Conservation (phyloP, 2,113 vertebrate species). For the Hippocampus guttulatus region DNA sequence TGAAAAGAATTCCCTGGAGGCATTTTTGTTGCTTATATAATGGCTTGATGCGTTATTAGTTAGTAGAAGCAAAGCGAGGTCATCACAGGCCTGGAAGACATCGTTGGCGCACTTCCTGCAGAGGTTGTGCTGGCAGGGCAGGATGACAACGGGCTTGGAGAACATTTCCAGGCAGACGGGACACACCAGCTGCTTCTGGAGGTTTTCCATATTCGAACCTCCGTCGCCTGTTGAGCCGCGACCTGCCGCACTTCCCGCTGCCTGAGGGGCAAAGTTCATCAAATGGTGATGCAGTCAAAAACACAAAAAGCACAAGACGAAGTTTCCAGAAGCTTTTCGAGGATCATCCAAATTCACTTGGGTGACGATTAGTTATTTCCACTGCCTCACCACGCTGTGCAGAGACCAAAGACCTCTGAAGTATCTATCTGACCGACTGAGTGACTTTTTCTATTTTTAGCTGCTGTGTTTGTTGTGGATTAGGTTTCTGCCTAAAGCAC, state of each 20-base stretch:
- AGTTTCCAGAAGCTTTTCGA: not conserved
- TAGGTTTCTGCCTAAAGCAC: constrained; percentile 61
- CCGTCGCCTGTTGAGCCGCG: constrained; percentile 3
- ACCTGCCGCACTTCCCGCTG: constrained; percentile 7
- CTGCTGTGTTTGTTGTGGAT: constrained; percentile 62
- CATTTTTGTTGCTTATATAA: no score
- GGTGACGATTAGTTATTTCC: constrained; percentile 22
- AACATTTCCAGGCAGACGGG: constrained; percentile 80
- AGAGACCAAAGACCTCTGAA: constrained; percentile 27
- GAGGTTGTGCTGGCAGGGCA: constrained; percentile 81
- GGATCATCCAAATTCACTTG: not conserved
- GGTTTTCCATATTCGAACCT: constrained; percentile 72
- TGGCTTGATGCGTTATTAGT: not conserved
- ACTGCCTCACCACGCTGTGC: constrained; percentile 1
- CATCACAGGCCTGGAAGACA: constrained; percentile 66
- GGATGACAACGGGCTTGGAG: constrained; percentile 79
- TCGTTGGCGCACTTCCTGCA: constrained; percentile 80
- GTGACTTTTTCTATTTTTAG: constrained; percentile 58
- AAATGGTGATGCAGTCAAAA: not conserved
- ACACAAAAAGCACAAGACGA: not conserved
- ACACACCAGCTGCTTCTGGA: constrained; percentile 83
- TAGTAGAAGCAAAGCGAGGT: not conserved
- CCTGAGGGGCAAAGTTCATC: constrained; percentile 82
- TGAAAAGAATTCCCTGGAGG: no score
- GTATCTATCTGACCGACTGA: constrained; percentile 8